These are phyloP conservation scores for Hydropsyche betteni DNA, from an alignment of 2,888 invertebrate genomes.

Conservation along the genomic window DNA sequence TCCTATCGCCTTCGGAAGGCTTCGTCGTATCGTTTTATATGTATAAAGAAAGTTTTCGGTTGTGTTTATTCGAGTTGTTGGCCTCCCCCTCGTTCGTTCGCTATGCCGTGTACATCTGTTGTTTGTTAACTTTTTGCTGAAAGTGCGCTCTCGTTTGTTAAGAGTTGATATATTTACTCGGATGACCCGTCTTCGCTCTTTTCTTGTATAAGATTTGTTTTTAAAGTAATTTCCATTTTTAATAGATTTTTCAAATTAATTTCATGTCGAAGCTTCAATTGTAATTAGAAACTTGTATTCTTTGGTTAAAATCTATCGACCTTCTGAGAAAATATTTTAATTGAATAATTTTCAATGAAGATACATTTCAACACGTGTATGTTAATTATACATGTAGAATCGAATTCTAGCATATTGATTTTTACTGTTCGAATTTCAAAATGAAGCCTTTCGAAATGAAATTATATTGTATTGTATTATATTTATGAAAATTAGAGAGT, in stretches of 20 bases:
- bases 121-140: constrained; percentile 30
- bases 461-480: too few species aligned
- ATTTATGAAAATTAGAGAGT: too few species aligned
- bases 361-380: constrained; percentile 14
- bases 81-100: not conserved
- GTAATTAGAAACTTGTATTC: too few species aligned
- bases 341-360: not conserved
- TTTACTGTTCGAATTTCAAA: too few species aligned
- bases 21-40: not conserved
- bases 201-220: not conserved
- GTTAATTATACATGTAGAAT: constrained; percentile 9
- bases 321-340: constrained; percentile 11
- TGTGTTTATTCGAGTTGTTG: constrained; percentile 18
- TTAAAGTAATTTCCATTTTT: not conserved
- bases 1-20: too few species aligned
- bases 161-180: constrained; percentile 25
- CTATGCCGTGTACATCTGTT: constrained; percentile 4
- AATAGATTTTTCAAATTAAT: too few species aligned
- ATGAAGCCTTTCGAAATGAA: too few species aligned
- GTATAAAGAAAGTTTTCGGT: constrained; percentile 17
- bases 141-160: constrained; percentile 8
- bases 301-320: not conserved
- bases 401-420: not conserved
- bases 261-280: too few species aligned
- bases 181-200: not conserved